phyloP scores from a whole-genome alignment of 1,140 invertebrate species.

The Bombus fervidus region DNA sequence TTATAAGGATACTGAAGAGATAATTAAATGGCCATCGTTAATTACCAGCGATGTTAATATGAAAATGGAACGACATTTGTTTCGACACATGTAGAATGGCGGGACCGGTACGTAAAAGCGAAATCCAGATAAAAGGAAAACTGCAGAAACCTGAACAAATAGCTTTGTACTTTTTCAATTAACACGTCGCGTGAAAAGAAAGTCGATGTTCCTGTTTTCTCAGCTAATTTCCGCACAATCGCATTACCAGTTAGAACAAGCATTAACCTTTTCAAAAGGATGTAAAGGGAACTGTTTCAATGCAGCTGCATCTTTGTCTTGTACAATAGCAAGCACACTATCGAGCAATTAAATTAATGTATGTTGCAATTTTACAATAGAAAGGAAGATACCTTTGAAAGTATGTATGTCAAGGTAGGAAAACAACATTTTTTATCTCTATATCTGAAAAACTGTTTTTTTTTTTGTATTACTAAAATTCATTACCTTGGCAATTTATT shows the following conservation, averaged over 20 bases:
- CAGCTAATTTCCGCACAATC: slow-evolving; percentile 24
- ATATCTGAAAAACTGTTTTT: neutral
- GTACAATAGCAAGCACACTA: neutral
- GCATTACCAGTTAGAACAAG: neutral
- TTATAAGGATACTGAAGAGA: neutral
- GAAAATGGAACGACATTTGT: slow-evolving; percentile 4
- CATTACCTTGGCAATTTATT: neutral
- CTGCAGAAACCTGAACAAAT: slow-evolving; percentile 13
- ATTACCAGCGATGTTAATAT: neutral
- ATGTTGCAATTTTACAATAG: neutral
- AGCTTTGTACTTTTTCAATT: slow-evolving; percentile 38
- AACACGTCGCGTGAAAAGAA: slow-evolving; percentile 26
- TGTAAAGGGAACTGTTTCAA: neutral
- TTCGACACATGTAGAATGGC: neutral
- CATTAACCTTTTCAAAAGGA: slow-evolving; percentile 12
- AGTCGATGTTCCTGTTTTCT: slow-evolving; percentile 12
- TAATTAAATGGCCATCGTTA: neutral
- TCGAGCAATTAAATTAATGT: slow-evolving; percentile 19
- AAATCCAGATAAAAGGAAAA: slow-evolving; percentile 15
- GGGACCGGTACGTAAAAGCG: neutral
- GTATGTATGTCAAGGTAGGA: neutral
- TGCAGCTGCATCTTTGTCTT: neutral
- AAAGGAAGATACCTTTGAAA: neutral
- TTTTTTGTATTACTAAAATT: neutral
- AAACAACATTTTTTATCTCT: neutral